Evolutionary conservation across 1,140 invertebrate species (phyloP).

Genomic region (Pseudobourletiella spinata): DNA sequence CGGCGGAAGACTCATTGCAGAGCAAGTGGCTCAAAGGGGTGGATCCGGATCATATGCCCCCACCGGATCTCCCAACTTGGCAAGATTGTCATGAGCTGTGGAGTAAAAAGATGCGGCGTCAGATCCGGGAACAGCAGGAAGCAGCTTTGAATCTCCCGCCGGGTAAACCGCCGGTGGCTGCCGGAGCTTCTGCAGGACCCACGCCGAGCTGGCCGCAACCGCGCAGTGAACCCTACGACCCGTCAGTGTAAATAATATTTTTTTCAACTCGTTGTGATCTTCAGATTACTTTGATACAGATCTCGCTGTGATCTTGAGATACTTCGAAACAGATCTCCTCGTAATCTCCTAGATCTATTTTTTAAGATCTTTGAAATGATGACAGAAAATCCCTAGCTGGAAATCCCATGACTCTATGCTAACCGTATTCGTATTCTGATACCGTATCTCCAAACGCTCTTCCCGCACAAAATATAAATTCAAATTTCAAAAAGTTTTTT

Average conservation of each 20-base stretch:
- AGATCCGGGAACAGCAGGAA: conserved; percentile 68
- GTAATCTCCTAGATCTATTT: too few species aligned
- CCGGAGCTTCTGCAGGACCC: not conserved
- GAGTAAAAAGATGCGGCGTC: conserved; percentile 50
- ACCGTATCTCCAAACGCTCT: too few species aligned
- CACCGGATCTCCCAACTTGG: conserved; percentile 77
- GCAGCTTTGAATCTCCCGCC: conserved; percentile 36
- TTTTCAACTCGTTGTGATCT: not conserved
- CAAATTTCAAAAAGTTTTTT: too few species aligned
- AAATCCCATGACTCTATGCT: not conserved
- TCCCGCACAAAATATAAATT: too few species aligned
- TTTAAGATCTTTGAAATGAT: too few species aligned
- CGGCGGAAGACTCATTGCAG: conserved; percentile 86
- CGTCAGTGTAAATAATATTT: conserved; percentile 1
- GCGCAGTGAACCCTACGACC: not conserved
- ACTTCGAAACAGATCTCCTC: not conserved
- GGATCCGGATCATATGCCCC: conserved; percentile 72
- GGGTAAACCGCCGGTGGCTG: not conserved
- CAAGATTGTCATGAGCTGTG: conserved; percentile 99
- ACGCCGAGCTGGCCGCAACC: not conserved
- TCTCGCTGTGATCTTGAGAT: not conserved
- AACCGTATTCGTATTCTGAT: not conserved
- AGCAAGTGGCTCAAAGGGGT: conserved; percentile 90
- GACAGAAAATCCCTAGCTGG: not conserved
- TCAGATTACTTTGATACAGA: not conserved